Base-by-base conservation (phyloP, 2,113 vertebrate species). In the Grammomys surdaster region DNA sequence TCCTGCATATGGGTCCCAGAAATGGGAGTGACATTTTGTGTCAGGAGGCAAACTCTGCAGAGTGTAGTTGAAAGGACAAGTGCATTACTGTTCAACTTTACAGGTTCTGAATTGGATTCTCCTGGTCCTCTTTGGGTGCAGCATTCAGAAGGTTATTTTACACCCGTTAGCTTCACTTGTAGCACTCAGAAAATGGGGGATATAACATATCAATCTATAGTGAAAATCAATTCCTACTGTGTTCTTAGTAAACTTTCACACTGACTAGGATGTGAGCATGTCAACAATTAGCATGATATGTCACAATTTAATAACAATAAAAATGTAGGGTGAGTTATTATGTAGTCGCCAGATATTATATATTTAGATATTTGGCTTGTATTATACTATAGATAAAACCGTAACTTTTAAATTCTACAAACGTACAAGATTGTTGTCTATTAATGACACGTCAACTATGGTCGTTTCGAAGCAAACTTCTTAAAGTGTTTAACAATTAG, bases 141-240 rank as follows among this genome's bases (percentile, higher is more conserved):
- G 46, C 7, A 16, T 80, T 43, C n/a, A 11, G 69, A 67, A 80
- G 56, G 11, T 48, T 3, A 95, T 76, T 90, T 80, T 67, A 82
- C 4, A 40, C 40, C 58, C n/a, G 0, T 73, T 87, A 91, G 65
- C 36, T 75, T 89, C 31, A 20, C 33, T 95, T 33, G 54, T 5
- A 19, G 70, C 69, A 81, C 11, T 90, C 11, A 4, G n/a, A 73
- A 93, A 78, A 56, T 91, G 54, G 46, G 36, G 0, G 1, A 43
- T 26, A 36, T 28, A 36, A 17, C 9, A 67, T 65, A 89, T 2
- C 36, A 10, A n/a, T 4, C 65, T 63, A 1, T 76, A 22, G 2
- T 85, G 91, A 96, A 75, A 75, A 92, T 67, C 58, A 90, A 63
- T 94, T 85, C 51, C 16, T 89, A 48, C 24, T 6, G 14, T 33